Conservation (phyloP, 2,888 invertebrate species). For the Rhingia rostrata region DNA sequence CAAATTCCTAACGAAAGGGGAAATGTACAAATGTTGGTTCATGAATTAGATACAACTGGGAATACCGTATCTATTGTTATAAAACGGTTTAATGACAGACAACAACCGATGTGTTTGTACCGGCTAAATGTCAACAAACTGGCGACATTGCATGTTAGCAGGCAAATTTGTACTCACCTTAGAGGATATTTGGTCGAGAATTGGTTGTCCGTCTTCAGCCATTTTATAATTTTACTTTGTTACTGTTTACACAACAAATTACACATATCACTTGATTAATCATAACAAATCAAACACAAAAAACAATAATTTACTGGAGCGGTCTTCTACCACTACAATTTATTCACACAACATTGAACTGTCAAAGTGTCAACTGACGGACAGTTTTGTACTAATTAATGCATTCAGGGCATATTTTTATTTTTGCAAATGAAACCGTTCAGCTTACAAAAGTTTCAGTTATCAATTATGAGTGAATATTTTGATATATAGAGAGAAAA, state of each 20-base stretch:
- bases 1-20: constrained; percentile 59
- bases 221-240: too few relatives aligned
- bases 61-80: background rate
- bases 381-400: background rate
- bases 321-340: background rate
- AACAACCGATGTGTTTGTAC: background rate
- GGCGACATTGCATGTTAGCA: background rate
- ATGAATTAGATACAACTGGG: background rate
- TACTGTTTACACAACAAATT: too few relatives aligned
- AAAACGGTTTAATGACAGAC: background rate
- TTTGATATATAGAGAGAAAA: too few relatives aligned
- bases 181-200: background rate
- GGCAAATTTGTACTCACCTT: background rate
- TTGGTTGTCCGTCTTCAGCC: too few relatives aligned
- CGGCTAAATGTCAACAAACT: constrained; percentile 2
- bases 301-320: background rate
- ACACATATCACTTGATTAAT: background rate
- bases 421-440: too few relatives aligned
- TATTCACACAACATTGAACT: background rate
- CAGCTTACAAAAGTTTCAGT: too few relatives aligned
- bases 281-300: background rate
- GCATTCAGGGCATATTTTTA: background rate
- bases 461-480: too few relatives aligned
- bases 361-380: background rate
- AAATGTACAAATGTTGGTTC: background rate